Evolutionary conservation across 2,797 vertebrate genomes (phyloP).

Genomic region (Periparus ater): DNA sequence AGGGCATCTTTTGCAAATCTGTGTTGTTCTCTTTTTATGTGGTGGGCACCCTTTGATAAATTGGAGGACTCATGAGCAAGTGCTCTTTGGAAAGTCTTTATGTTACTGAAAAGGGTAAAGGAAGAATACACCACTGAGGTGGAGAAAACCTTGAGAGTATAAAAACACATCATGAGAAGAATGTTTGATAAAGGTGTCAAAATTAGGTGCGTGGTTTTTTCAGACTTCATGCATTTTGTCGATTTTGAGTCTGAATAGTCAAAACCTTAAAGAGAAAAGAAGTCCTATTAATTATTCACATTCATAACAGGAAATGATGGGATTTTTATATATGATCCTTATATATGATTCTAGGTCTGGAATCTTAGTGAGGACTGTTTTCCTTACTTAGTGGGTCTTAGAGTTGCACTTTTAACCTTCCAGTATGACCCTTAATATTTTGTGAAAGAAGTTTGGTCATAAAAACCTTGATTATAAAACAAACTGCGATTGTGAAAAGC

Average conservation of each 20-base stretch:
- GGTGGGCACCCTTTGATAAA: not conserved
- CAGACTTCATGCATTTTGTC: not conserved
- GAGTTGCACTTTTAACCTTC: not conserved
- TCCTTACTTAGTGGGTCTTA: not conserved
- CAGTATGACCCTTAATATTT: not conserved
- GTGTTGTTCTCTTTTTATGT: not conserved
- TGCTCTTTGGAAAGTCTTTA: not conserved
- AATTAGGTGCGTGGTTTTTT: not conserved
- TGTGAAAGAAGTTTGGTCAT: not conserved
- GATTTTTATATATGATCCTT: not conserved
- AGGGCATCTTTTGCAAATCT: not conserved
- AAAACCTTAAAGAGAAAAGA: not conserved
- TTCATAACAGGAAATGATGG: not conserved
- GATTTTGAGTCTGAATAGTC: not conserved
- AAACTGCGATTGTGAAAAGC: not conserved
- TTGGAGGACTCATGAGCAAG: not conserved
- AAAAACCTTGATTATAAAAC: not conserved
- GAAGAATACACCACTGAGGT: not conserved
- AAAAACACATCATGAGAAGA: accelerated
- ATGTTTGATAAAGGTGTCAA: not conserved
- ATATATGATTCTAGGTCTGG: not conserved
- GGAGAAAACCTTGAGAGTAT: not conserved
- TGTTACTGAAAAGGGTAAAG: not conserved
- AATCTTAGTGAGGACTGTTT: not conserved
- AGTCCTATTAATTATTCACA: not conserved